phyloP scores from a whole-genome alignment of 1,140 invertebrate genomes.

The Drosophila kohkoa region DNA sequence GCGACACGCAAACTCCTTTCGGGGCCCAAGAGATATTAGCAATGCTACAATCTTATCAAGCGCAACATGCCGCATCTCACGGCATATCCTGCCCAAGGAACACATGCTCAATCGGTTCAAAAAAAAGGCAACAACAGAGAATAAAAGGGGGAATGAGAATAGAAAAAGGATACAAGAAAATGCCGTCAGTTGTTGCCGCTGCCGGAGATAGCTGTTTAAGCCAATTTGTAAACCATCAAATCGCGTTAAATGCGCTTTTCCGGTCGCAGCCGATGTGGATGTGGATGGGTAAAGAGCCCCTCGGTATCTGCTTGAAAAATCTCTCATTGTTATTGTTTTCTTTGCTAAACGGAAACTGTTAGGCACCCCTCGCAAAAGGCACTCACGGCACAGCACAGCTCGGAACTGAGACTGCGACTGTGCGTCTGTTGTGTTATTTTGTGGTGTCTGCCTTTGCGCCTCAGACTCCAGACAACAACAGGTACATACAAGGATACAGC shows the following conservation, averaged over 20 bases:
- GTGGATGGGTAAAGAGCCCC: conserved; percentile 28
- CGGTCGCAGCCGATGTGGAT: conserved; percentile 53
- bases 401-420: conserved; percentile 24
- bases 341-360: conserved; percentile 78
- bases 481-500: conserved; percentile 49
- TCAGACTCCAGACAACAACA: conserved; percentile 37
- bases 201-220: conserved; percentile 70
- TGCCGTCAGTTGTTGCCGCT: conserved; percentile 68
- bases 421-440: conserved; percentile 27
- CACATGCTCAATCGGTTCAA: conserved; percentile 38
- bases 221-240: conserved; percentile 83
- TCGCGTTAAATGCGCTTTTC: conserved; percentile 83
- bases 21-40: conserved; percentile 2
- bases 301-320: conserved; percentile 55
- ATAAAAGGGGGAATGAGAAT: conserved; percentile 22
- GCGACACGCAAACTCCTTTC: conserved; percentile 30
- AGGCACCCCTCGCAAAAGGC: conserved; percentile 51
- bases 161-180: conserved; percentile 54
- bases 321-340: conserved; percentile 79
- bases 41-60: conserved; percentile 69
- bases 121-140: conserved; percentile 23
- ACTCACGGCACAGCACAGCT: conserved; percentile 17
- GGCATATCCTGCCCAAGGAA: conserved; percentile 35
- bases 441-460: conserved; percentile 44
- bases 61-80: conserved; percentile 66